Percentiles rank a stretch among this genome's conserved stretches.
phyloP scores from a whole-genome alignment of 2,113 vertebrate species.

The Thunnus thynnus region DNA sequence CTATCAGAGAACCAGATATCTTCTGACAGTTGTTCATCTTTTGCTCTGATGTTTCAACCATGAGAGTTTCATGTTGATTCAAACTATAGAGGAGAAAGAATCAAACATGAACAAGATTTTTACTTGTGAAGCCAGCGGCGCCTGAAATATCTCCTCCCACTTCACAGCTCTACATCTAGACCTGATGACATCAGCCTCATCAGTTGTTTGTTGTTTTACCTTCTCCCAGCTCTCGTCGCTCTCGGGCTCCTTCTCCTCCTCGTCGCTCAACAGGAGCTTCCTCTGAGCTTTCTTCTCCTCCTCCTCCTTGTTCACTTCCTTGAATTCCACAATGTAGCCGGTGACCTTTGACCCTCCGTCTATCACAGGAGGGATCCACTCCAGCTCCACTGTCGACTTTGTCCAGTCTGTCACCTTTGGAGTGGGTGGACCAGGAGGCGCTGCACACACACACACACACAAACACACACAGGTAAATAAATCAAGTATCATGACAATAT shows the following conservation, averaged over 20 bases:
- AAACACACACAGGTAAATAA: conserved; percentile 18
- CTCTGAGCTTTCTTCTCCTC: conserved; percentile 85
- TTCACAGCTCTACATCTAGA: too few species aligned
- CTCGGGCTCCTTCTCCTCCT: conserved; percentile 69
- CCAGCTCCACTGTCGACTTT: conserved; percentile 94
- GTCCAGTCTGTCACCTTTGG: conserved; percentile 98
- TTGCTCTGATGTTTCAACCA: too few species aligned
- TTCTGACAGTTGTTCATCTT: too few species aligned
- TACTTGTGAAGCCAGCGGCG: too few species aligned
- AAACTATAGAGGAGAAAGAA: too few species aligned
- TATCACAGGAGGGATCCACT: conserved; percentile 92
- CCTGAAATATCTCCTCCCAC: too few species aligned
- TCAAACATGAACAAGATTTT: too few species aligned
- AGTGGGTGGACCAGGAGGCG: conserved; percentile 93
- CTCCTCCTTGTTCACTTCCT: conserved; percentile 88
- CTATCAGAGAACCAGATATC: too few species aligned
- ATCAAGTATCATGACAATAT: too few species aligned
- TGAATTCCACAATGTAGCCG: conserved; percentile 96
- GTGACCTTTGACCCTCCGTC: conserved; percentile 97
- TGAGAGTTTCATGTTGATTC: too few species aligned
- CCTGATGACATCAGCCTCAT: too few species aligned
- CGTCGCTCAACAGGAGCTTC: conserved; percentile 64
- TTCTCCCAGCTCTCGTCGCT: conserved; percentile 89
- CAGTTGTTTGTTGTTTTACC: conserved; percentile 70
- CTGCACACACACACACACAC: conserved; percentile 84